These are phyloP conservation scores for Antennarius maculatus DNA, from an alignment of 2,797 vertebrate genomes.

Conservation along the genomic window DNA sequence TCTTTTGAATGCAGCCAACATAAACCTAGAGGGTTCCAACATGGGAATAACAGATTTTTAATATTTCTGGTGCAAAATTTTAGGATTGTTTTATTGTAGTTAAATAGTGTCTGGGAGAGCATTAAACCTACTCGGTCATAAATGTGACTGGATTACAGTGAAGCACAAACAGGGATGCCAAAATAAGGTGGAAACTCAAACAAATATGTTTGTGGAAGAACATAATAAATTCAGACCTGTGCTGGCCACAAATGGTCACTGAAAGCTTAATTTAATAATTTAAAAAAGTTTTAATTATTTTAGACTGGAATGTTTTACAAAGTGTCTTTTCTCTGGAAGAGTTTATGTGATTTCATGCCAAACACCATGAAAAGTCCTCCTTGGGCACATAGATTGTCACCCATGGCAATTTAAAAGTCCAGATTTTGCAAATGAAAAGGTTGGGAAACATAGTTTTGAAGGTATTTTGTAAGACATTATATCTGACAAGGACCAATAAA, in stretches of 20 bases:
- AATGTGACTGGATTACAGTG: neutral
- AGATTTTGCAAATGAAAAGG: neutral
- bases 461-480: neutral
- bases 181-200: neutral
- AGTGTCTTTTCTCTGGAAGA: too few species aligned
- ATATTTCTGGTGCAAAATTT: neutral
- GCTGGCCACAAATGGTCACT: neutral
- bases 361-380: too few species aligned
- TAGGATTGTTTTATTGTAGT: too few species aligned
- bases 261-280: too few species aligned
- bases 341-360: too few species aligned
- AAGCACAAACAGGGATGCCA: neutral
- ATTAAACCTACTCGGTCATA: neutral
- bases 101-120: neutral
- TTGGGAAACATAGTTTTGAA: neutral
- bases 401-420: neutral
- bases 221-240: neutral
- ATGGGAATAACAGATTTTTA: too few species aligned
- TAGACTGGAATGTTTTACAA: too few species aligned
- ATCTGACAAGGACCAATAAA: neutral
- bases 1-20: neutral
- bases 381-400: neutral
- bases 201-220: neutral
- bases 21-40: neutral
- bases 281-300: too few species aligned